phyloP scores from a whole-genome alignment of 2,113 vertebrate genomes.

The Prionailurus bengalensis region DNA sequence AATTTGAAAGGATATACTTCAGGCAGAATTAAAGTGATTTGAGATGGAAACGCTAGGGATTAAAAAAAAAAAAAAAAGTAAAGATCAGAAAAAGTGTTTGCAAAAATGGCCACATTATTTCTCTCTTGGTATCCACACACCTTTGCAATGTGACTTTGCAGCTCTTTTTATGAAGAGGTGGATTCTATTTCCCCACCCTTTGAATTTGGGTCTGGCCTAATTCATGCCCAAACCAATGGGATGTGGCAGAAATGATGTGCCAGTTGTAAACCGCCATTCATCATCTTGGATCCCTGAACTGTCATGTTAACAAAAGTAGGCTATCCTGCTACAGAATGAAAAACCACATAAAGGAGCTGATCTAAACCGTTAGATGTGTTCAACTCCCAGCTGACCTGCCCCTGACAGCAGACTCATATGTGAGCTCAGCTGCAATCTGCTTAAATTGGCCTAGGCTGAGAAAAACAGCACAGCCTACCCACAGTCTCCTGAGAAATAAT shows the following conservation, averaged over 20 bases:
- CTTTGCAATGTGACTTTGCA: slow-evolving; percentile 26
- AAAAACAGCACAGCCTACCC: neutral
- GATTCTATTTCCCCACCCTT: neutral
- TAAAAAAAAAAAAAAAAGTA: neutral
- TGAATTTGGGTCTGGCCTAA: neutral
- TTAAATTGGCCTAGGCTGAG: neutral
- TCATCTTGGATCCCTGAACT: neutral
- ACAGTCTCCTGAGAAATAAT: slow-evolving; percentile 1
- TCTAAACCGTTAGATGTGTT: neutral
- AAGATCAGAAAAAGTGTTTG: neutral
- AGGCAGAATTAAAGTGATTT: neutral
- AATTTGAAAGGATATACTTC: neutral
- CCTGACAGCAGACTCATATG: neutral
- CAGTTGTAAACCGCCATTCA: slow-evolving; percentile 10
- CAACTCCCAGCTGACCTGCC: neutral
- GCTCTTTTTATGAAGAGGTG: neutral
- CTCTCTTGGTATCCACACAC: neutral
- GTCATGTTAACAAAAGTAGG: neutral
- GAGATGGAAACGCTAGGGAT: neutral
- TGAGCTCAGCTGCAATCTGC: neutral
- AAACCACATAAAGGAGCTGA: neutral
- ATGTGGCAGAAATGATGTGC: neutral
- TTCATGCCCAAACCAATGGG: neutral
- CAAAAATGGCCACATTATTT: neutral
- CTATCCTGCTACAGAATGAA: neutral